Evolutionary conservation across 1,140 invertebrate genomes (phyloP).

Genomic region (Parasteatoda tepidariorum): DNA sequence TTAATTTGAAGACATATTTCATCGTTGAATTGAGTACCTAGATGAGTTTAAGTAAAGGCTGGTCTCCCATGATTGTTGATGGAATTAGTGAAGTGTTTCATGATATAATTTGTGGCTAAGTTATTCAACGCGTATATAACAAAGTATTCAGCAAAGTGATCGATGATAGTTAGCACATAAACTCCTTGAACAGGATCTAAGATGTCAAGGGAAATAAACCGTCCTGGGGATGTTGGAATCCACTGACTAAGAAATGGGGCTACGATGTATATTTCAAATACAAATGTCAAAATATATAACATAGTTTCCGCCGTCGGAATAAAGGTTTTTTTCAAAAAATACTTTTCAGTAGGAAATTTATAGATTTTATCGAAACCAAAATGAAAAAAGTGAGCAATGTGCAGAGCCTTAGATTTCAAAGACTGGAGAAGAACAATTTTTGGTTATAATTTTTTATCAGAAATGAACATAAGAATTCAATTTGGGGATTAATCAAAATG

Average conservation of each 20-base stretch:
- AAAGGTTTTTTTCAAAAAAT: too few relatives aligned
- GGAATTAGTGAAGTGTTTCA: not conserved
- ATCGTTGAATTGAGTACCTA: not conserved
- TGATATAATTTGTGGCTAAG: not conserved
- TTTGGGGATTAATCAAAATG: too few relatives aligned
- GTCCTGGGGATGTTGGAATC: not conserved
- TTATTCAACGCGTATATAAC: not conserved
- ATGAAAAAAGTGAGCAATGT: too few relatives aligned
- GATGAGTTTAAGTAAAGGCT: not conserved
- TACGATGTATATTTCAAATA: too few relatives aligned
- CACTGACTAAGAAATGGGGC: not conserved
- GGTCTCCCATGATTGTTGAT: not conserved
- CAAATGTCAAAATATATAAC: too few relatives aligned
- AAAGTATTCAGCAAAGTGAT: slow-evolving; percentile 2
- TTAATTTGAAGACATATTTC: not conserved
- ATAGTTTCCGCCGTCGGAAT: too few relatives aligned
- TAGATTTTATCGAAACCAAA: too few relatives aligned
- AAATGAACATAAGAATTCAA: too few relatives aligned
- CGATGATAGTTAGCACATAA: not conserved
- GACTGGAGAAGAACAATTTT: too few relatives aligned
- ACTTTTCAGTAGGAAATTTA: too few relatives aligned
- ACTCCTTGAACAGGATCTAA: not conserved
- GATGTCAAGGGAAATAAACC: not conserved
- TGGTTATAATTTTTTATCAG: too few relatives aligned
- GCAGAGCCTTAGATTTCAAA: too few relatives aligned